Percentiles rank a stretch among this genome's conserved stretches.
Conservation (phyloP, 2,888 invertebrate genomes). For the Crepidodera aurea region DNA sequence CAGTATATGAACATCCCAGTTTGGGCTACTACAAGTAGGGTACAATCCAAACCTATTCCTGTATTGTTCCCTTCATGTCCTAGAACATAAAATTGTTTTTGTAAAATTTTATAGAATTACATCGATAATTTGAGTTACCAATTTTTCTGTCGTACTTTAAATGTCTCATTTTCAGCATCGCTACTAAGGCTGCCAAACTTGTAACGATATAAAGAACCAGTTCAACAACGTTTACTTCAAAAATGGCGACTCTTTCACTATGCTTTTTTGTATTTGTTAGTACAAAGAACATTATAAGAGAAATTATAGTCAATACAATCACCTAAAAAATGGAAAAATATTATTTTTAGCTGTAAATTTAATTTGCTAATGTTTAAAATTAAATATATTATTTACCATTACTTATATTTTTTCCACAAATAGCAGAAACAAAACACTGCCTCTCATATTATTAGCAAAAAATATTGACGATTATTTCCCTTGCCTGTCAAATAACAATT, state of each 20-base stretch:
- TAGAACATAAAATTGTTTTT: constrained; percentile 10
- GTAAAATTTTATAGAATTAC: too few relatives aligned
- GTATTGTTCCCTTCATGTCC: constrained; percentile 41
- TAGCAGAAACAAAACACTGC: too few relatives aligned
- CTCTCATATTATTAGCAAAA: too few relatives aligned
- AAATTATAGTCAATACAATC: constrained; percentile 83
- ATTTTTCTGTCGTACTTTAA: constrained; percentile 68
- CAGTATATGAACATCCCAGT: constrained; percentile 89
- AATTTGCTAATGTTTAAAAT: too few relatives aligned
- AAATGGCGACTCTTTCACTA: constrained; percentile 63
- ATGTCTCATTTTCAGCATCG: constrained; percentile 74
- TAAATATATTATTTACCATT: too few relatives aligned
- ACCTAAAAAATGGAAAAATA: too few relatives aligned
- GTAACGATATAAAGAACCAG: constrained; percentile 75
- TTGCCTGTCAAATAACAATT: too few relatives aligned
- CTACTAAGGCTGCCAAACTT: constrained; percentile 59
- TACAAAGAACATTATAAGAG: constrained; percentile 90
- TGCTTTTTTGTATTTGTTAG: constrained; percentile 66
- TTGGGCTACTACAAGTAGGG: constrained; percentile 85
- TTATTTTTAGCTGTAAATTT: too few relatives aligned
- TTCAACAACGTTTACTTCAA: constrained; percentile 72
- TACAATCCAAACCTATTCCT: constrained; percentile 81
- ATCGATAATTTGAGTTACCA: constrained; percentile 24
- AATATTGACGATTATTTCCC: too few relatives aligned
- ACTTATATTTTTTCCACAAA: too few relatives aligned